A percentile compares a stretch with the other conserved stretches of the same genome.
These are phyloP conservation scores for Ylistrum balloti DNA, from an alignment of 1,140 invertebrate genomes.

Conservation along the genomic window DNA sequence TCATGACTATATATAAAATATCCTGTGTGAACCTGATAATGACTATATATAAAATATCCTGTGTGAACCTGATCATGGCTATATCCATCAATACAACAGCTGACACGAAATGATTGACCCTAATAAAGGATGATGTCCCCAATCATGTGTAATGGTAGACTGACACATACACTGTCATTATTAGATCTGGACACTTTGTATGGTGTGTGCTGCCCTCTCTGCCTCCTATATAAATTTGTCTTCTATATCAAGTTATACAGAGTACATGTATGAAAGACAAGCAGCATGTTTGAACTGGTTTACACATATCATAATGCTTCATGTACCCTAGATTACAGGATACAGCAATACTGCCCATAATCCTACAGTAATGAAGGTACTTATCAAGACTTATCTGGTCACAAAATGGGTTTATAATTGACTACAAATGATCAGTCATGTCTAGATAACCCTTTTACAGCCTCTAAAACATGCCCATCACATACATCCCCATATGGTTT, in stretches of 20 bases:
- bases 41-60: no score
- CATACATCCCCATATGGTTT: background rate
- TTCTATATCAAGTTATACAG: no score
- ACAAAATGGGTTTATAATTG: conserved; percentile 11
- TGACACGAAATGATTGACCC: background rate
- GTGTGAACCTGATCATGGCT: no score
- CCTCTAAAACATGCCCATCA: conserved; percentile 10
- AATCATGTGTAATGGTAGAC: background rate
- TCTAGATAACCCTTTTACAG: background rate
- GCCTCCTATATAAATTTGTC: background rate
- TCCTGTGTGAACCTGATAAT: no score
- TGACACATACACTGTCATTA: background rate
- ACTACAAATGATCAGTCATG: background rate
- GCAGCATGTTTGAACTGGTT: background rate
- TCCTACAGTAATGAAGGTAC: background rate
- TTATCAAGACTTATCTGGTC: conserved; percentile 4
- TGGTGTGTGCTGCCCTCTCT: background rate
- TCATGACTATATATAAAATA: no score
- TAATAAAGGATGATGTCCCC: background rate
- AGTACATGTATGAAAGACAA: background rate
- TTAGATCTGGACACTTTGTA: background rate
- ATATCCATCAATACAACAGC: background rate
- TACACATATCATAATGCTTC: background rate
- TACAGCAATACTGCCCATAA: background rate
- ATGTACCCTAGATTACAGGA: no score